These are phyloP conservation scores for Prorops nasuta DNA, from an alignment of 1,140 invertebrate species.

Conservation along the genomic window DNA sequence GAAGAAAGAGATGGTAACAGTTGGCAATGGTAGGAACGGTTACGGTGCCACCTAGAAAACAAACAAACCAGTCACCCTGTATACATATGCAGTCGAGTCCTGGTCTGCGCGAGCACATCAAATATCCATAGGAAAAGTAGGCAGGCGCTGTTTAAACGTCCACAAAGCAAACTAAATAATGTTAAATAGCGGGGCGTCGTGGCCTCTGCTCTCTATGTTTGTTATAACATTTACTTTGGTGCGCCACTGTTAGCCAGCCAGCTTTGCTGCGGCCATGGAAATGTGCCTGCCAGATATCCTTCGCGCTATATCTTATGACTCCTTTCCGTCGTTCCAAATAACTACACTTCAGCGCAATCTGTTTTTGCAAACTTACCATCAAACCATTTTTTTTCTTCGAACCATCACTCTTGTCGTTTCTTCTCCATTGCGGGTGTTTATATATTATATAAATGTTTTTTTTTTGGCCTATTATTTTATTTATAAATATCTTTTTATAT, in stretches of 20 bases:
- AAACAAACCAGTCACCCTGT: slow-evolving; percentile 32
- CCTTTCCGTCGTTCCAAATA: slow-evolving; percentile 30
- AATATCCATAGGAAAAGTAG: slow-evolving; percentile 37
- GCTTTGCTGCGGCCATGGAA: slow-evolving; percentile 44
- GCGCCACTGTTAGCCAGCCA: slow-evolving; percentile 38
- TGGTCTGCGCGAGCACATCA: slow-evolving; percentile 23
- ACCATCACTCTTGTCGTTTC: too few species aligned
- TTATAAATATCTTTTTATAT: too few species aligned
- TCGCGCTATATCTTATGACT: slow-evolving; percentile 31
- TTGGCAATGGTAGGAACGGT: too few species aligned
- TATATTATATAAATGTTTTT: too few species aligned
- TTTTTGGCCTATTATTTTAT: too few species aligned
- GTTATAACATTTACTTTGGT: slow-evolving; percentile 53
- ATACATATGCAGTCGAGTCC: slow-evolving; percentile 20
- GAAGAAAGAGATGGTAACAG: too few species aligned
- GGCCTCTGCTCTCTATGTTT: slow-evolving; percentile 38
- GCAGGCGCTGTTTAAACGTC: slow-evolving; percentile 47
- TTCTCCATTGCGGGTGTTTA: too few species aligned
- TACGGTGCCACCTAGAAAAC: too few species aligned
- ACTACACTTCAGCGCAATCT: too few species aligned
- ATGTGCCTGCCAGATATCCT: slow-evolving; percentile 49
- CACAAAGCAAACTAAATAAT: slow-evolving; percentile 56
- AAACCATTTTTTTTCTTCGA: too few species aligned
- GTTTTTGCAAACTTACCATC: too few species aligned
- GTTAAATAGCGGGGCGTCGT: slow-evolving; percentile 50